Evolutionary conservation across 1,140 invertebrate species (phyloP), one percentile per base, ranked within the genome.

Genomic region (Drosophila cardini): DNA sequence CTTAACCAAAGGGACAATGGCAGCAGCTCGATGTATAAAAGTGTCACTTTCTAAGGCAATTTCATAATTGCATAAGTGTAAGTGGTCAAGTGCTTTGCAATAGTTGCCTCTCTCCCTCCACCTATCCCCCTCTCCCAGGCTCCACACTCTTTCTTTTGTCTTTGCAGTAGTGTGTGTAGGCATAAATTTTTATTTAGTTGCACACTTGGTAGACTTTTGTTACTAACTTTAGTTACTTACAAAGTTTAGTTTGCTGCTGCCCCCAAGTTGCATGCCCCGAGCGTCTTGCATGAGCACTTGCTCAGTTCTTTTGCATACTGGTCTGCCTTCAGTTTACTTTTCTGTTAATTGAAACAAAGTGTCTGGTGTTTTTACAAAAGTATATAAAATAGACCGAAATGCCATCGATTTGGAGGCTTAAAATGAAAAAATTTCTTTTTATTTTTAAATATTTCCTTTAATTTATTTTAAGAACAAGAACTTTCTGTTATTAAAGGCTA

Each of bases 1-100:
- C 70, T 36, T 43, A 36, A 16, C 62, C 26, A 64, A 53, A 75
- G 78, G 57, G 68, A 86, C 83, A 87, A 83, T 87, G 83, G 68
- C 79, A 55, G 64, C 79, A 89, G 72, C 55, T 71, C 80, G 79
- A 89, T 74, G 71, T 84, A 89, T 89, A 89, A 89, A 89, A 89
- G 85, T 89, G 85, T 89, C 84, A 89, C 85, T 89, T 89, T 89
- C 84, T 89, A 80, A 84, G 84, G 84, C 84, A 90, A 89, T 89
- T 89, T 89, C 84, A 89, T 89, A 89, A 89, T 89, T 89, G 84
- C 84, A 89, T 89, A 89, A 89, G 84, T 89, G 85, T 83, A 90
- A 89, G 80, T 89, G 84, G 84, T 89, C 84, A 89, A 89, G 84
- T 89, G 85, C 69, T 78, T 80, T 76, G 61, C 76, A 72, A 76